phyloP scores from a whole-genome alignment of 2,797 vertebrate species.

The Semotilus atromaculatus region DNA sequence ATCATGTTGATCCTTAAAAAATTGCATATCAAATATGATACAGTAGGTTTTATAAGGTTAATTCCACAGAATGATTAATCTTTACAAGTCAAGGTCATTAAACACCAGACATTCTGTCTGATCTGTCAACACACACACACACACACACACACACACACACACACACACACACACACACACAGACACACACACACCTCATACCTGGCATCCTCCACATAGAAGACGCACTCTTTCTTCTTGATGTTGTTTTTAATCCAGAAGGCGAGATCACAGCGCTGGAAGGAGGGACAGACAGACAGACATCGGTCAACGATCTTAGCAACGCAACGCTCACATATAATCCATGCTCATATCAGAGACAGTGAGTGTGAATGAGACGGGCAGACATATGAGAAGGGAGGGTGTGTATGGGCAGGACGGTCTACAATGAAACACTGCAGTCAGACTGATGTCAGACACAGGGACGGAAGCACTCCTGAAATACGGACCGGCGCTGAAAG shows the following conservation, averaged over 20 bases:
- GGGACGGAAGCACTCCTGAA: slow-evolving; percentile 25
- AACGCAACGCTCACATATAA: too few species aligned
- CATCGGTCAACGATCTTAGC: slow-evolving; percentile 43
- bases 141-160: too few species aligned
- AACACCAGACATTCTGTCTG: background rate
- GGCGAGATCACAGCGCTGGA: slow-evolving; percentile 70
- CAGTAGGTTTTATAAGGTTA: background rate
- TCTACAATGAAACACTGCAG: slow-evolving; percentile 43
- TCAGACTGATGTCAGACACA: slow-evolving; percentile 67
- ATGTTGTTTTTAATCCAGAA: slow-evolving; percentile 86
- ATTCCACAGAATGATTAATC: background rate
- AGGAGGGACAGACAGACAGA: slow-evolving; percentile 63
- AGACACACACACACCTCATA: slow-evolving; percentile 52
- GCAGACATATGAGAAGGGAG: slow-evolving; percentile 10
- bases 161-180: background rate
- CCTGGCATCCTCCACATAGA: slow-evolving; percentile 77
- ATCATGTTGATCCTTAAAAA: background rate
- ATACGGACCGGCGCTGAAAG: slow-evolving; percentile 5
- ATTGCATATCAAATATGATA: background rate
- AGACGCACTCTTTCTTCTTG: slow-evolving; percentile 86
- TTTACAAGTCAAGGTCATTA: background rate
- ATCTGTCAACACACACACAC: background rate
- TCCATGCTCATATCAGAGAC: slow-evolving; percentile 25
- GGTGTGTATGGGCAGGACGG: background rate
- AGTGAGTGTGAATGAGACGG: background rate